Percentiles rank a stretch among this genome's conserved stretches.
These are phyloP conservation scores for Cecidostiba fungosa DNA, from an alignment of 2,888 invertebrate genomes.

Conservation along the genomic window DNA sequence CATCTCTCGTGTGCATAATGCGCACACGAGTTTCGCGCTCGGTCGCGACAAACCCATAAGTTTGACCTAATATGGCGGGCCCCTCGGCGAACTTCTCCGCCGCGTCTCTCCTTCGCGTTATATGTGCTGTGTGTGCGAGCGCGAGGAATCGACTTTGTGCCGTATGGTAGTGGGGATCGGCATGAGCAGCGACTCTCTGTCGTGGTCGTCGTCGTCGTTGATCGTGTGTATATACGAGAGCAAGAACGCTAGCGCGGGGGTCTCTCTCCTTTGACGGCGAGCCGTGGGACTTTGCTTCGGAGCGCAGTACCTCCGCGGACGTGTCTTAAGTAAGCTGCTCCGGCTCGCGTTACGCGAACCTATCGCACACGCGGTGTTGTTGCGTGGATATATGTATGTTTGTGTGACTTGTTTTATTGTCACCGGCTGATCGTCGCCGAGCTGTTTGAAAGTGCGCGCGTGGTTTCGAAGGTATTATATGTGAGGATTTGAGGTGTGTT, in stretches of 20 bases:
- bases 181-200: conserved; percentile 72
- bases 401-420: background rate
- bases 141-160: conserved; percentile 11
- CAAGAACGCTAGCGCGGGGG: conserved; percentile 51
- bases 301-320: conserved; percentile 77
- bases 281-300: conserved; percentile 66
- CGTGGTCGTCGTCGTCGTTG: conserved; percentile 67
- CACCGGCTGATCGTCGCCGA: background rate
- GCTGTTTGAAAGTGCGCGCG: conserved; percentile 10
- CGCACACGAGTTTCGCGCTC: conserved; percentile 40
- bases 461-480: background rate
- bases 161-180: conserved; percentile 71
- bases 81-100: conserved; percentile 55
- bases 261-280: conserved; percentile 57
- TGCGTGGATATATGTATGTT: background rate
- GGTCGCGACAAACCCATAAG: conserved; percentile 75
- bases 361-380: conserved; percentile 25
- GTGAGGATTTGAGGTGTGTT: too few relatives aligned
- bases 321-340: conserved; percentile 72
- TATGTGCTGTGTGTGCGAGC: conserved; percentile 59
- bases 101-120: conserved; percentile 22
- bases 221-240: conserved; percentile 46
- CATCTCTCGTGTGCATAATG: conserved; percentile 46
- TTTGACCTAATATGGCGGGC: conserved; percentile 80
- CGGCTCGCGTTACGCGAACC: conserved; percentile 26